phyloP scores from a whole-genome alignment of 2,113 vertebrate species.

The Nyctereutes procyonoides region DNA sequence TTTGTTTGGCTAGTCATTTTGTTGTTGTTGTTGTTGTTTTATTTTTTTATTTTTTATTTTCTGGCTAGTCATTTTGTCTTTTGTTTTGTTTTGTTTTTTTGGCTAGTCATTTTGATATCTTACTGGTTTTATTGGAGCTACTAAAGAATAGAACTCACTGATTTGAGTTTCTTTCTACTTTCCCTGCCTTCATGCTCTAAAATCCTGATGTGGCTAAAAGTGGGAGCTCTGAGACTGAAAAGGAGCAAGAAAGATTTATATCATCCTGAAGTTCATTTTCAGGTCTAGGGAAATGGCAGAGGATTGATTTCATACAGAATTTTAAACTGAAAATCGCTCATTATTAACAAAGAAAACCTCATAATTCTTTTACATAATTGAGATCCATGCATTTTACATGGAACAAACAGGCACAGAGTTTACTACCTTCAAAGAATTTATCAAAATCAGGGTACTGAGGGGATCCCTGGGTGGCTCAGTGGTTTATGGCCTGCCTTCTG shows the following conservation, averaged over 20 bases:
- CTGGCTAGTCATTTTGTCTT: background rate
- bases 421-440: background rate
- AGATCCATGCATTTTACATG: background rate
- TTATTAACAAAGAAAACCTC: background rate
- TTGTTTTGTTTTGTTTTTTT: too few relatives aligned
- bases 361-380: background rate
- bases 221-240: background rate
- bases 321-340: slow-evolving; percentile 10
- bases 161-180: background rate
- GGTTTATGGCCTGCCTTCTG: too few relatives aligned
- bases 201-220: background rate
- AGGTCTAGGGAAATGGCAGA: background rate
- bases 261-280: background rate
- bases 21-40: too few relatives aligned
- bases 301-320: background rate
- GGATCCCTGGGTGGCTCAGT: too few relatives aligned
- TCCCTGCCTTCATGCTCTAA: background rate
- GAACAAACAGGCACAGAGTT: background rate
- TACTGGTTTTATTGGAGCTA: background rate
- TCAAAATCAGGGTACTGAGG: background rate
- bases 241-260: background rate
- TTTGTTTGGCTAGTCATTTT: background rate
- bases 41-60: too few relatives aligned
- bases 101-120: background rate
- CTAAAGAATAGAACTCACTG: background rate